Base-by-base conservation (phyloP, 2,113 vertebrate genomes). In the Platysteira castanea region DNA sequence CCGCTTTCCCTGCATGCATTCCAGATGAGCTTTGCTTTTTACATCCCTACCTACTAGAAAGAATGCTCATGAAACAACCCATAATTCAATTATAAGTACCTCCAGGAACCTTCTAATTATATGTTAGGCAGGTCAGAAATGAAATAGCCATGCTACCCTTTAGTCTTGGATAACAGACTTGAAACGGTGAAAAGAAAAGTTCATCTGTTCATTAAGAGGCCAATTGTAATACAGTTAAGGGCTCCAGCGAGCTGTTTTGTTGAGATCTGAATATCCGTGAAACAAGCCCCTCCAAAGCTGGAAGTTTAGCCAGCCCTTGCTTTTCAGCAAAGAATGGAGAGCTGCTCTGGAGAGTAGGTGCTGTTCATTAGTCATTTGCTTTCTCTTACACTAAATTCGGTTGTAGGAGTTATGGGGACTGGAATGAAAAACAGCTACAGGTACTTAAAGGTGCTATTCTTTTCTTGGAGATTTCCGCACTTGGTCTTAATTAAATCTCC, bases 71-170 rank as follows among this genome's bases (percentile, higher is more conserved):
- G 85, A 96, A 96, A 92, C 77, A 84, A 74, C 89, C 94, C 90
- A 94, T 97, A 97, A 96, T 95, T 97, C 97, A 97, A 97, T 97
- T 96, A 96, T 88, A 97, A 98, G 91, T 94, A 97, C 95, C 84
- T 97, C 93, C 69, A 95, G 95, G 91, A 97, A 94, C 74, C 89
- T 94, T 96, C 81, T 96, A 97, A 98, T 97, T 97, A 98, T 90
- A 89, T 84, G 85, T 94, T 91, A 97, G 96, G 67, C 73, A 63
- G 96, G 90, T 95, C 95, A 96, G 96, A 96, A 97, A 96, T 92
- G 81, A 94, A 97, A 97, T 94, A 94, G 90, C 87, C 86, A 57
- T 39, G 70, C 63, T 95, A 95, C 83, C 93, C 85, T 97, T 97
- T 91, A 95, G 92, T 95, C 84, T 96, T 70, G 89, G 94, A 84